Conservation (phyloP, 2,888 invertebrate species). For the Gibbula magus region DNA sequence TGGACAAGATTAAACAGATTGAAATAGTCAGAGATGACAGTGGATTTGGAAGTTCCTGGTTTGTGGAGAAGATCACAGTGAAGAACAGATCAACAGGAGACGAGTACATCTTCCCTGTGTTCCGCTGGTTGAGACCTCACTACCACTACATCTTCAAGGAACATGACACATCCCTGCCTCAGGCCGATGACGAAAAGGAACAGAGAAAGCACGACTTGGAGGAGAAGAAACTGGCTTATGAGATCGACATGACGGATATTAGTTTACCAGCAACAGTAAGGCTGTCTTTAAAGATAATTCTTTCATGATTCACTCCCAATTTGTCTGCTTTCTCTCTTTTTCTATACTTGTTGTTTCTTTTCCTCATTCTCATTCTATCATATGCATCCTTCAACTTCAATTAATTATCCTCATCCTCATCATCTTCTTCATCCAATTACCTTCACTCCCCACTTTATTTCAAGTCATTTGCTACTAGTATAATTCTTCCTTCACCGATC, state of each 20-base stretch:
- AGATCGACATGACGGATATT: neutral
- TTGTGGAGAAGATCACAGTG: neutral
- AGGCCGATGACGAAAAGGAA: slow-evolving; percentile 10
- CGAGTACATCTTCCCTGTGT: slow-evolving; percentile 13
- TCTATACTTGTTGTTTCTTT: too few relatives aligned
- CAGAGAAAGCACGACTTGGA: neutral
- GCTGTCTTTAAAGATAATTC: too few relatives aligned
- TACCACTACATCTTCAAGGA: neutral
- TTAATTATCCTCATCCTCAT: too few relatives aligned
- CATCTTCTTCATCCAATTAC: too few relatives aligned
- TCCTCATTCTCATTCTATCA: too few relatives aligned
- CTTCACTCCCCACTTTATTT: too few relatives aligned
- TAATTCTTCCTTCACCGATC: too few relatives aligned
- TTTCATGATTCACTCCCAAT: too few relatives aligned
- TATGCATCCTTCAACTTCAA: too few relatives aligned
- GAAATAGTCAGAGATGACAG: neutral
- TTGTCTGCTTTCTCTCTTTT: too few relatives aligned
- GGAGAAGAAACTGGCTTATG: neutral
- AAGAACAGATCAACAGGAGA: neutral
- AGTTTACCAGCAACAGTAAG: neutral
- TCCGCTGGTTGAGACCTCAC: slow-evolving; percentile 17
- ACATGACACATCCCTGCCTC: slow-evolving; percentile 21
- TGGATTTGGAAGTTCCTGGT: slow-evolving; percentile 20
- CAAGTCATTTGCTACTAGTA: too few relatives aligned
- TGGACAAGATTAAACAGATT: neutral